A percentile compares a stretch with the other conserved stretches of the same genome.
Conservation (phyloP, 2,888 invertebrate genomes). For the Anorthoa munda region DNA sequence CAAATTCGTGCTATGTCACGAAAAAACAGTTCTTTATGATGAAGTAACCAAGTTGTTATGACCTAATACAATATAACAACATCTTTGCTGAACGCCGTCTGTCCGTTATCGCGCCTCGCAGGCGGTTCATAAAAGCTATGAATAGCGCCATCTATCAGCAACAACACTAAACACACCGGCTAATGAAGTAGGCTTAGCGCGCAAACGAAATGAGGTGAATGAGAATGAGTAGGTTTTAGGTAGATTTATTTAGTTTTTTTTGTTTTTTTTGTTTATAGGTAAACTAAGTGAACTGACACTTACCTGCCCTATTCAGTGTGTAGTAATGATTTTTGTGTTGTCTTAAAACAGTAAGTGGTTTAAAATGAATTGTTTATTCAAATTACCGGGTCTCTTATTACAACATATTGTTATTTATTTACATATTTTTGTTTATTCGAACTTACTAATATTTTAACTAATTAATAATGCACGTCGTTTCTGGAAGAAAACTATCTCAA, state of each 20-base stretch:
- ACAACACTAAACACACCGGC: neutral
- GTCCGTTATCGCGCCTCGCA: slow-evolving; percentile 41
- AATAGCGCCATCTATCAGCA: slow-evolving; percentile 35
- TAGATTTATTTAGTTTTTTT: neutral
- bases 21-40: slow-evolving; percentile 15
- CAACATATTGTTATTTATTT: too few relatives aligned
- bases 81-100: neutral
- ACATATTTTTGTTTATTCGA: too few relatives aligned
- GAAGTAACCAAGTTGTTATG: neutral
- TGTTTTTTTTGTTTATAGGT: neutral
- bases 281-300: neutral
- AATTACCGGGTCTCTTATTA: too few relatives aligned
- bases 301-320: too few relatives aligned
- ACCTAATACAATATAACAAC: slow-evolving; percentile 7
- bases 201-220: neutral
- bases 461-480: neutral
- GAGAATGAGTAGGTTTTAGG: neutral
- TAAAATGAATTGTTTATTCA: too few relatives aligned
- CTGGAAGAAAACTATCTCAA: too few relatives aligned
- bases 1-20: neutral
- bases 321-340: neutral
- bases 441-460: neutral
- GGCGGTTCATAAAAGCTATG: slow-evolving; percentile 13
- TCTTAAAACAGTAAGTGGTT: neutral
- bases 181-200: slow-evolving; percentile 10